Base-by-base conservation (phyloP, 1,140 invertebrate genomes). In the Andrena cerasifolii region DNA sequence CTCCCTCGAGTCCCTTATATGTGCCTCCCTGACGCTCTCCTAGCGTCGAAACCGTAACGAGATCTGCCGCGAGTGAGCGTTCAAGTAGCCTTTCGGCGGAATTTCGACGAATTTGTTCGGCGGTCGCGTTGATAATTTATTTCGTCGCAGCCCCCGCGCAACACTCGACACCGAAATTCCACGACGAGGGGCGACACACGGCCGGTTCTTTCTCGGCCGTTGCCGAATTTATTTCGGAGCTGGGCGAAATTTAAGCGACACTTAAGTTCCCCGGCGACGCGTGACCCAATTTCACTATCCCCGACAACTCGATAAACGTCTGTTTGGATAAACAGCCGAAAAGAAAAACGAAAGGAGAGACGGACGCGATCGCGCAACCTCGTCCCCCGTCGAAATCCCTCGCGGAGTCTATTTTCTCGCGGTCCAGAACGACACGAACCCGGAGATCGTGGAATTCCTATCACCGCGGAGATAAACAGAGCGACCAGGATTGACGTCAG, bases 81-180 rank as follows among this genome's bases (percentile, higher is more conserved):
- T 80, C 65, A 74, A 72, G 74, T 77, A 81, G 70, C 66, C 28
- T 59, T 75, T 76, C 83, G 67, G 80, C 78, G 76, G 86, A 86
- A 82, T 84, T 84, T 86, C 85, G 51, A 77, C 78, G 66, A 81
- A 89, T 88, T 89, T 88, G 86, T 83, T 80, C 80, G 86, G 90
- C 79, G 88, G 87, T 80, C 83, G 72, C 79, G 70, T 66, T 67
- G 18, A 82, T 87, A 89, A 89, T 90, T 89, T 85, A 87, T 87
- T 86, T 85, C 61, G 33, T 65, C 43, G 62, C 63, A 28, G 49
- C 61, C 54, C 40, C 51, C 8, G 1, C 51, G 6, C 21, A 31
- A 47, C 18, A 28, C 14, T 45, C 31, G 51, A 70, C 74, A 33
- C 8, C 53, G 70, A 79, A 75, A 67, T 79, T 71, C 71, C 51